phyloP scores from a whole-genome alignment of 2,113 vertebrate genomes.

The Micronycteris hirsuta region DNA sequence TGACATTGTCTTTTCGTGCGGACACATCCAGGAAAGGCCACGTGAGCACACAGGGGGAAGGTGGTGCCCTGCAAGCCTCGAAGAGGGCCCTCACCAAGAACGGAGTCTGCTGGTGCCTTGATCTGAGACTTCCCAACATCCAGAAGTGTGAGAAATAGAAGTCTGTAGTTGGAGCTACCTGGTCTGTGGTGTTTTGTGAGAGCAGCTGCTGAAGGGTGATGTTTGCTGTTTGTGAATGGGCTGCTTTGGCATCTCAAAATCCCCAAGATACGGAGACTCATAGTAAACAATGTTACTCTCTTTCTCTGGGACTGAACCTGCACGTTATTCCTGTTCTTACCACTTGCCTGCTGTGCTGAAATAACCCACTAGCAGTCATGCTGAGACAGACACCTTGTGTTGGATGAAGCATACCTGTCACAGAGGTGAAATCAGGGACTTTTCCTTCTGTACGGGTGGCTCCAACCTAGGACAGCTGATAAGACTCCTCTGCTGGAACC shows the following conservation, averaged over 20 bases:
- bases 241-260: constrained; percentile 99
- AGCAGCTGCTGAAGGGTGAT: not conserved
- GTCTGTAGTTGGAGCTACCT: not conserved
- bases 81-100: not conserved
- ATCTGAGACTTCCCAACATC: not conserved
- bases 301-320: constrained; percentile 96
- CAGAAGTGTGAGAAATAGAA: not conserved
- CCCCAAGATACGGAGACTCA: constrained; percentile 97
- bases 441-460: not conserved
- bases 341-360: constrained; percentile 97
- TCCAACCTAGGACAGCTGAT: not conserved
- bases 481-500: not conserved
- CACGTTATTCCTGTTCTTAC: constrained; percentile 99
- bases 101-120: not conserved
- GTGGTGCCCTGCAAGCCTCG: not conserved
- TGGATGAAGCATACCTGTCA: not conserved
- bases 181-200: not conserved
- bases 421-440: not conserved
- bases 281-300: constrained; percentile 99
- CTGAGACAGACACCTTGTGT: not conserved
- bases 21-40: accelerated
- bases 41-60: not conserved
- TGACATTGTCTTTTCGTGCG: not conserved
- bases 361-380: constrained; percentile 86
- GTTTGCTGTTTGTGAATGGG: constrained; percentile 99